These are phyloP conservation scores for Asbolus verrucosus DNA, from an alignment of 1,140 invertebrate species.

Conservation along the genomic window DNA sequence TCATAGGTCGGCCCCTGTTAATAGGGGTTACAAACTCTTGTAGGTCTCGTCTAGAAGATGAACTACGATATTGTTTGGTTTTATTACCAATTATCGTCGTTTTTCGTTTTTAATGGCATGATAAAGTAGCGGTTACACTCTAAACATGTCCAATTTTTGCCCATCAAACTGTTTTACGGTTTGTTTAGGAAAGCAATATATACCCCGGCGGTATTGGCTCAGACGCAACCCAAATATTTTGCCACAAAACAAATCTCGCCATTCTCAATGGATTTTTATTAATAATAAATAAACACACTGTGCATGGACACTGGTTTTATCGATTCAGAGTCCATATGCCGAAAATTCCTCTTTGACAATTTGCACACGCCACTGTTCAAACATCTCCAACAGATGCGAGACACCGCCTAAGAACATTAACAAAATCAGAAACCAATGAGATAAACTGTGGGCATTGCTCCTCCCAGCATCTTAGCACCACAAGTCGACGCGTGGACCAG, in stretches of 20 bases:
- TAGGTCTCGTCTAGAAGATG: conserved; percentile 26
- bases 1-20: conserved; percentile 47
- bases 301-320: no score
- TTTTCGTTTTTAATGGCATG: conserved; percentile 13
- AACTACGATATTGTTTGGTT: conserved; percentile 29
- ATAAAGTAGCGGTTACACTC: conserved; percentile 35
- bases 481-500: conserved; percentile 41
- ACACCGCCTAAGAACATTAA: conserved; percentile 49
- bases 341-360: no score
- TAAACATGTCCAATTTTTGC: conserved; percentile 35
- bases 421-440: conserved; percentile 56
- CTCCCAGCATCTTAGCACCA: conserved; percentile 48
- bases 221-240: conserved; percentile 28
- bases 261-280: conserved; percentile 31
- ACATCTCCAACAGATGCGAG: conserved; percentile 25
- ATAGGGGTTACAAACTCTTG: conserved; percentile 41
- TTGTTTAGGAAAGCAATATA: conserved; percentile 31
- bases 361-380: conserved; percentile 14
- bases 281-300: conserved; percentile 15
- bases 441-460: conserved; percentile 51
- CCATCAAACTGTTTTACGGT: conserved; percentile 33
- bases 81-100: conserved; percentile 42
- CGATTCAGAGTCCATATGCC: no score
- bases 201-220: conserved; percentile 21
- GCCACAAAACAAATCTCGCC: conserved; percentile 10